A percentile compares a stretch with the other conserved stretches of the same genome.
These are phyloP conservation scores for Phylloscopus whistleri DNA, from an alignment of 2,113 vertebrate species.

Conservation along the genomic window DNA sequence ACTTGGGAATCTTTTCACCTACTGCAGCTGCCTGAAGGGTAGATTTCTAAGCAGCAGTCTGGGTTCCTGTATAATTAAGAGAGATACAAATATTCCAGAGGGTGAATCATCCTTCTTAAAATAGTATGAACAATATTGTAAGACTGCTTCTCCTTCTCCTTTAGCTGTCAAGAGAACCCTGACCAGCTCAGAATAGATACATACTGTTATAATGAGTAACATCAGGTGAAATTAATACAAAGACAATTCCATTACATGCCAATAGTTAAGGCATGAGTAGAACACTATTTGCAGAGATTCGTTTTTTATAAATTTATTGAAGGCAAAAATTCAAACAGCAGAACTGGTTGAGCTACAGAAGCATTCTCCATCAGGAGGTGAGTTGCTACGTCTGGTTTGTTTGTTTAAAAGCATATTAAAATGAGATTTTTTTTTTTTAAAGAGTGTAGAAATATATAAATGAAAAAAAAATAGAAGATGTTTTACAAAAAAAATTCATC, in stretches of 20 bases:
- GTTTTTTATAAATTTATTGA: background rate
- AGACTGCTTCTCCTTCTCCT: background rate
- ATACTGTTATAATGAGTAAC: background rate
- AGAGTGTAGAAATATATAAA: background rate
- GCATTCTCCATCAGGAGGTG: background rate
- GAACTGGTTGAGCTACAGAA: background rate
- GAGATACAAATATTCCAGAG: background rate
- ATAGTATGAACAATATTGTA: background rate
- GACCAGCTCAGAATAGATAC: background rate
- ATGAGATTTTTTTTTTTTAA: background rate
- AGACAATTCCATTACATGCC: background rate
- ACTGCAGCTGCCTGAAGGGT: background rate
- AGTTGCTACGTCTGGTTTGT: background rate
- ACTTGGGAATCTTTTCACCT: background rate
- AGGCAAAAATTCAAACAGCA: background rate
- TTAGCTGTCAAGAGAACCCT: background rate
- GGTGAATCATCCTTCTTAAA: background rate
- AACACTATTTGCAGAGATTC: background rate
- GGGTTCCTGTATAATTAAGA: background rate
- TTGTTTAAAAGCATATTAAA: background rate
- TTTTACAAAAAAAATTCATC: background rate
- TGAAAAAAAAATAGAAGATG: background rate
- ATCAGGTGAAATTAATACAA: background rate
- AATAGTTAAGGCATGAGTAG: background rate
- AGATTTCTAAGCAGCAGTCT: background rate